Base-by-base conservation (phyloP, 2,113 vertebrate species). In the Pampusana beccarii region DNA sequence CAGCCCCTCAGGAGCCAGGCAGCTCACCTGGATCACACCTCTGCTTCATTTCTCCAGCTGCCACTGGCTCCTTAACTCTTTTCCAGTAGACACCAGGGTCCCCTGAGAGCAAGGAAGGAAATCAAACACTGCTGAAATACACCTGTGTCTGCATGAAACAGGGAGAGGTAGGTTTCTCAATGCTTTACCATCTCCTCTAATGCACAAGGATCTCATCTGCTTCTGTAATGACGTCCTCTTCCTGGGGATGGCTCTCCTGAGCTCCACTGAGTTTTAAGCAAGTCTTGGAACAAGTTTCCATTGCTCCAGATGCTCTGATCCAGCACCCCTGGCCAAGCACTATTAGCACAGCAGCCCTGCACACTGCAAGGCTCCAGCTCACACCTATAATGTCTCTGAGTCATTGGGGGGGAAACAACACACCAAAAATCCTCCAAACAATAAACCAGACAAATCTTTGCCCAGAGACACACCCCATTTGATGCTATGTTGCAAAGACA, bases 381-480 rank as follows among this genome's bases (percentile, higher is more conserved):
- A 74, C 17, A 42, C 5, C 44, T 46, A 5, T 12, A 44, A 65
- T 38, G 13, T 11, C 20, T 54, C 58, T 11, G 33, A 66, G 38
- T 20, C 18, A 54, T 4, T 9, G 6, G 6, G 28, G 17, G 4
- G 5, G 11, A 40, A 13, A 60, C 34, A 20, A 16, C 1, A 6
- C 10, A 54, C 48, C 50, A 31, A 29, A 34, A 53, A 29, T 9
- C 13, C 9, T 13, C 4, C 5, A 54, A 1, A 10, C 67, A 83
- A 33, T 26, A 73, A 89, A 51, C 4, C 36, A 81, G 16, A 4
- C 29, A 28, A 28, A 15, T 51, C 24, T 74, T 71, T 79, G 25
- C 42, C 56, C 28, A 77, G 16, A 77, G 57, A 18, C 21, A 31
- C 11, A 34, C 13, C 8, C 15, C 11, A 4, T 36, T 34, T 5